Evolutionary conservation across 1,140 invertebrate genomes (phyloP).

Genomic region (Dendrolimus kikuchii): DNA sequence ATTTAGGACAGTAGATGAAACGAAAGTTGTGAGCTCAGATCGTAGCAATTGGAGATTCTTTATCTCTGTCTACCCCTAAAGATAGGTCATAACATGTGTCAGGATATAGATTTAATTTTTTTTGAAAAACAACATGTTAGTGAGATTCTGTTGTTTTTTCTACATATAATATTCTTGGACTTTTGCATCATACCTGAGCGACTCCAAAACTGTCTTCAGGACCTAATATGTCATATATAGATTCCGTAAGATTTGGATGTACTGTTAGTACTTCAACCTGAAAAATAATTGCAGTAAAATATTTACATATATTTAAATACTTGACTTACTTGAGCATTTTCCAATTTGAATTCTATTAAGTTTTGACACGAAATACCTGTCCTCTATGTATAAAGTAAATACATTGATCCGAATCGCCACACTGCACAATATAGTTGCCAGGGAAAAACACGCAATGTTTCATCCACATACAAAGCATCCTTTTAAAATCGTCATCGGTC

Average conservation of each 20-base stretch:
- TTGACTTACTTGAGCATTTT: too few species aligned
- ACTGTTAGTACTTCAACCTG: conserved; percentile 70
- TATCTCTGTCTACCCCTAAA: too few species aligned
- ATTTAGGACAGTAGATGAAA: too few species aligned
- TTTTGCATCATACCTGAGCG: conserved; percentile 39
- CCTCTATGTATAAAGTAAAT: conserved; percentile 69
- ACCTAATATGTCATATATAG: conserved; percentile 63
- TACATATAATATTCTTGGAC: background rate
- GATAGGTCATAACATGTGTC: too few species aligned
- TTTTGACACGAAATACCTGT: conserved; percentile 32
- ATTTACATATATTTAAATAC: background rate
- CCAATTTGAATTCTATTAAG: too few species aligned
- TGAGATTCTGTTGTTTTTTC: background rate
- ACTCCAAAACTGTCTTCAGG: conserved; percentile 66
- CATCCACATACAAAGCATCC: conserved; percentile 58
- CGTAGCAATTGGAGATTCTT: too few species aligned
- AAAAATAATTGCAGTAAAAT: conserved; percentile 10
- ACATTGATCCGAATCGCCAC: conserved; percentile 61
- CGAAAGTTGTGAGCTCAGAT: too few species aligned
- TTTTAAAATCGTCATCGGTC: conserved; percentile 51
- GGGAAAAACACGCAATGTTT: conserved; percentile 65
- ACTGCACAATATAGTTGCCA: conserved; percentile 65
- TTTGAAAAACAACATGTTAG: background rate
- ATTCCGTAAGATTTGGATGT: conserved; percentile 62
- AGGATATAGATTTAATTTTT: background rate